Evolutionary conservation across 2,888 invertebrate species (phyloP).

Genomic region (Panzeria rudis): DNA sequence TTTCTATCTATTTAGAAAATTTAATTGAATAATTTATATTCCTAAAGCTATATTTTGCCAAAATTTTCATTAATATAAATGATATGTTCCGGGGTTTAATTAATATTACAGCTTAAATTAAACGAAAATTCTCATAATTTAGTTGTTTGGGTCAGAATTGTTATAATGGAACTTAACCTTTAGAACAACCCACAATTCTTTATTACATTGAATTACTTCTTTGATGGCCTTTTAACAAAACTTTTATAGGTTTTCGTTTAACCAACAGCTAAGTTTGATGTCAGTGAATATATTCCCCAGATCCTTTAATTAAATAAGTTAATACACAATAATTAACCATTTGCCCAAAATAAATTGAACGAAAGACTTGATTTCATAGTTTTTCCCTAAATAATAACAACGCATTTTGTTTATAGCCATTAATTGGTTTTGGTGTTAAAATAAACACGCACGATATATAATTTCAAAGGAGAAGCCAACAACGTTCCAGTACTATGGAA

Average conservation of each 20-base stretch:
- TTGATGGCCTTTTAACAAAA: slow-evolving; percentile 7
- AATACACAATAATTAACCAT: slow-evolving; percentile 45
- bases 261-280: slow-evolving; percentile 44
- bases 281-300: slow-evolving; percentile 15
- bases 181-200: too few relatives aligned
- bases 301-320: slow-evolving; percentile 37
- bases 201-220: slow-evolving; percentile 14
- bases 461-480: background rate
- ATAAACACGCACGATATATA: slow-evolving; percentile 48
- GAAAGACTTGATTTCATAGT: slow-evolving; percentile 47
- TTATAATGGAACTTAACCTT: too few relatives aligned
- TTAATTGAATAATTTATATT: too few relatives aligned
- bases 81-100: too few relatives aligned
- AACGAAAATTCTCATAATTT: too few relatives aligned
- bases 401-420: slow-evolving; percentile 59
- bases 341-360: slow-evolving; percentile 63
- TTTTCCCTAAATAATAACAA: slow-evolving; percentile 26
- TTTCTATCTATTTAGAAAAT: too few relatives aligned
- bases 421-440: slow-evolving; percentile 50
- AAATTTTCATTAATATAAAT: too few relatives aligned
- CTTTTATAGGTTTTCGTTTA: slow-evolving; percentile 25
- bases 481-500: background rate
- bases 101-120: too few relatives aligned
- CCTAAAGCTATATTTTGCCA: too few relatives aligned
- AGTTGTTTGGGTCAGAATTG: too few relatives aligned